A percentile compares a stretch with the other conserved stretches of the same genome.
phyloP scores from a whole-genome alignment of 2,113 vertebrate genomes.

The Hippopotamus amphibius region DNA sequence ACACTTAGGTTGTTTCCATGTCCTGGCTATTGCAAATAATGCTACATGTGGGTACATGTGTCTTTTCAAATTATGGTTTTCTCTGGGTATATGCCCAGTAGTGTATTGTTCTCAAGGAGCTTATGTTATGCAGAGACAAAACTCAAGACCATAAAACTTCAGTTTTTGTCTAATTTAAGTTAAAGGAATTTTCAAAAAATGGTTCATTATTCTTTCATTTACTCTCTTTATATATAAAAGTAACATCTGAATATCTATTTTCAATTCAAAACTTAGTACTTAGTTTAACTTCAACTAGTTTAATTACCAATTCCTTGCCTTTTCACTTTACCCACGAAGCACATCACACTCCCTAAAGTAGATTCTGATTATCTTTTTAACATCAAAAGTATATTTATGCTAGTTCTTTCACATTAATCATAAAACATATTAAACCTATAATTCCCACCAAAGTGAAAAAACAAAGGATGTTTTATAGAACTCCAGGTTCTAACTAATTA shows the following conservation, averaged over 20 bases:
- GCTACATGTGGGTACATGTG: too few species aligned
- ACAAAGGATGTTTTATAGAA: constrained; percentile 33
- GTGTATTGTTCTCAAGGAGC: background rate
- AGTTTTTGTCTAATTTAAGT: background rate
- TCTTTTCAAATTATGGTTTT: too few species aligned
- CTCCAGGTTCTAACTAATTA: constrained; percentile 38
- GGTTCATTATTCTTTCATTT: background rate
- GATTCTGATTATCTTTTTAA: constrained; percentile 25
- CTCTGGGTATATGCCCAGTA: too few species aligned
- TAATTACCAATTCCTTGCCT: background rate
- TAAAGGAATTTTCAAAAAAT: constrained; percentile 32
- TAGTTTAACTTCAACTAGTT: background rate
- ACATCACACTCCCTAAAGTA: background rate
- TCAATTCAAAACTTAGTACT: background rate
- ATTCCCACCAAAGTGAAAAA: constrained; percentile 4
- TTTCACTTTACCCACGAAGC: constrained; percentile 37
- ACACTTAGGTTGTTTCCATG: too few species aligned
- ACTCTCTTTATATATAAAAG: background rate
- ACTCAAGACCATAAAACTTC: background rate
- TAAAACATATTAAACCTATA: constrained; percentile 20
- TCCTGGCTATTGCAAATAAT: too few species aligned
- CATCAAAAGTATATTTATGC: background rate
- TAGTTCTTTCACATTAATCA: constrained; percentile 53
- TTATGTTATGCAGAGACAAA: background rate
- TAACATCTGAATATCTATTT: constrained; percentile 30